phyloP scores from a whole-genome alignment of 2,797 vertebrate species.

The Lutjanus campechanus region DNA sequence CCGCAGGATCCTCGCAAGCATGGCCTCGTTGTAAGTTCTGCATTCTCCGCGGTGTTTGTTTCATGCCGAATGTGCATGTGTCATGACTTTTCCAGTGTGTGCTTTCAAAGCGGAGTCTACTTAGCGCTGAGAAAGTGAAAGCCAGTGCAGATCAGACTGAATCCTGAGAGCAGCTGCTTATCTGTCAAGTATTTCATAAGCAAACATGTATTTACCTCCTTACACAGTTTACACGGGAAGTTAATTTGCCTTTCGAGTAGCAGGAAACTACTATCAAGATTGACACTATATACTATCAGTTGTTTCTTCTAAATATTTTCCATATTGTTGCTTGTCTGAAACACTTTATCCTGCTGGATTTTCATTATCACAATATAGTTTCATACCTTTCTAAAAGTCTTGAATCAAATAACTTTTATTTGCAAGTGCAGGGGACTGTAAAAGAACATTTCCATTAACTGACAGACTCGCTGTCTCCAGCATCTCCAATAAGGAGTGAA shows the following conservation, averaged over 20 bases:
- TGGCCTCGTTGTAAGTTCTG: slow-evolving; percentile 24
- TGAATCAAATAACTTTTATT: slow-evolving; percentile 31
- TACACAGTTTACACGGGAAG: slow-evolving; percentile 53
- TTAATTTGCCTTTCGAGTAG: slow-evolving; percentile 60
- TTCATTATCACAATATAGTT: slow-evolving; percentile 7
- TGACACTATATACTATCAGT: slow-evolving; percentile 33
- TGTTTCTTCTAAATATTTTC: slow-evolving; percentile 55
- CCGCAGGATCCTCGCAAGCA: slow-evolving; percentile 31
- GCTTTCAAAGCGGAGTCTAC: slow-evolving; percentile 60
- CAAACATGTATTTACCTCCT: slow-evolving; percentile 73
- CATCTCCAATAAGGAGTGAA: slow-evolving; percentile 38
- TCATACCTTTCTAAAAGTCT: slow-evolving; percentile 13
- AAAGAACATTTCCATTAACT: slow-evolving; percentile 43
- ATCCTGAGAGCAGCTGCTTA: slow-evolving; percentile 74
- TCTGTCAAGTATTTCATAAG: slow-evolving; percentile 68
- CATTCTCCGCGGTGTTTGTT: slow-evolving; percentile 55
- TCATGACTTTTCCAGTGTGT: slow-evolving; percentile 64
- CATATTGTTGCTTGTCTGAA: background rate
- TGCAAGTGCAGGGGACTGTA: slow-evolving; percentile 6
- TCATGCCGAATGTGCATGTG: slow-evolving; percentile 52
- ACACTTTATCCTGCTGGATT: background rate
- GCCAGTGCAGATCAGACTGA: slow-evolving; percentile 57
- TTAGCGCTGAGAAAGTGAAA: slow-evolving; percentile 51
- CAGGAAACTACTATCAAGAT: slow-evolving; percentile 62
- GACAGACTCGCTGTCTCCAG: slow-evolving; percentile 49